Conservation (phyloP, 1,140 invertebrate genomes). For the Sogatella furcifera region DNA sequence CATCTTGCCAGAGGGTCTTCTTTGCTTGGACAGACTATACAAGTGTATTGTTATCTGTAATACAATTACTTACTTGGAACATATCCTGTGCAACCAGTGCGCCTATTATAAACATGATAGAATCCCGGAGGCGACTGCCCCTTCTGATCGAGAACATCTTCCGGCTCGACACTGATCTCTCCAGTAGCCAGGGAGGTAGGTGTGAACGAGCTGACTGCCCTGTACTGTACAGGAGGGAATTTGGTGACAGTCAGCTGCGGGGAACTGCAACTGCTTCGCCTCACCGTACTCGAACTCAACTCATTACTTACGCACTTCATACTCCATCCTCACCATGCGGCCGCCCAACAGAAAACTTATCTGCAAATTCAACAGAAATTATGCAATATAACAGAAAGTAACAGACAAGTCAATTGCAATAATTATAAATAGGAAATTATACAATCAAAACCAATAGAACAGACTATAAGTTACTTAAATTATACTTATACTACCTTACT, state of each 20-base stretch:
- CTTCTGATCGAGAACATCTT: background rate
- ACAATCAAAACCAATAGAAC: no score
- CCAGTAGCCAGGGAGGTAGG: background rate
- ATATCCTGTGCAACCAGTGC: slow-evolving; percentile 25
- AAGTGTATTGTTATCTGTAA: no score
- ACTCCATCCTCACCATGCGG: background rate
- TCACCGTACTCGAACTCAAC: background rate
- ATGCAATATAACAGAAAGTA: no score
- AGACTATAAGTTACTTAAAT: no score
- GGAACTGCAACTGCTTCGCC: background rate
- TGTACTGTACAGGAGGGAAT: background rate
- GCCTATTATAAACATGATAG: slow-evolving; percentile 25
- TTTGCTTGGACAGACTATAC: no score
- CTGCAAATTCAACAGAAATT: no score
- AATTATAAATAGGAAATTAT: no score
- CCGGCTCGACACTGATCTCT: background rate
- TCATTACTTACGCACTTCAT: background rate
- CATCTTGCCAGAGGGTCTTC: no score
- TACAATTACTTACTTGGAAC: slow-evolving; percentile 22
- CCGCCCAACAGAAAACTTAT: no score
- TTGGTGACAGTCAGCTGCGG: background rate
- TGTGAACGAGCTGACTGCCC: background rate
- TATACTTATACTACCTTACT: no score
- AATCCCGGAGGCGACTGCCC: slow-evolving; percentile 4
- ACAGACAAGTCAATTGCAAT: no score